Percentiles rank a stretch among this genome's conserved stretches.
Conservation (phyloP, 1,140 invertebrate genomes). For the Odontomachus brunneus region DNA sequence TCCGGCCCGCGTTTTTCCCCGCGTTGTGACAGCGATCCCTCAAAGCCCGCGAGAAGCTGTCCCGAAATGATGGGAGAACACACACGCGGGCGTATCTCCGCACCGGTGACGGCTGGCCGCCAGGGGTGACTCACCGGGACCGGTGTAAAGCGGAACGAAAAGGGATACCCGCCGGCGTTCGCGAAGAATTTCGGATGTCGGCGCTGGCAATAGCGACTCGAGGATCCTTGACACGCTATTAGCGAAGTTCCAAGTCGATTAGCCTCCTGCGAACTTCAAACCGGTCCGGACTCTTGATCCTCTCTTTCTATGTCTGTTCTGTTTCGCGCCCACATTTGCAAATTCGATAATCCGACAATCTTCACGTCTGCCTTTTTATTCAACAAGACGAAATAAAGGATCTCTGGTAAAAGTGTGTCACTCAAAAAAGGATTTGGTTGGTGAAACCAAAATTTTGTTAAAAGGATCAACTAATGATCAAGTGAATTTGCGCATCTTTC, state of each 20-base stretch:
- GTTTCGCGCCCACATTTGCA: neutral
- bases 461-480: too few species aligned
- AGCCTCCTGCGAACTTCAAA: neutral
- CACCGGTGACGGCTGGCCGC: neutral
- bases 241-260: neutral
- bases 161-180: neutral
- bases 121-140: neutral
- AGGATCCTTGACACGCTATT: neutral
- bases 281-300: neutral
- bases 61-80: constrained; percentile 19
- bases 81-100: neutral
- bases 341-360: too few species aligned
- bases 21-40: constrained; percentile 51
- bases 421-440: too few species aligned
- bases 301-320: neutral
- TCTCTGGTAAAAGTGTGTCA: too few species aligned
- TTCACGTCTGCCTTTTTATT: too few species aligned
- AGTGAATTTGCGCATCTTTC: too few species aligned
- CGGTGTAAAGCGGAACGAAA: constrained; percentile 15
- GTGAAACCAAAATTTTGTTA: too few species aligned
- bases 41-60: neutral
- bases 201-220: constrained; percentile 3
- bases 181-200: constrained; percentile 19
- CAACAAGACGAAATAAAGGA: too few species aligned
- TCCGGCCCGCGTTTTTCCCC: constrained; percentile 11